phyloP scores from a whole-genome alignment of 92 coral and sea anemone species.

The Zoanthus sansibaricus region DNA sequence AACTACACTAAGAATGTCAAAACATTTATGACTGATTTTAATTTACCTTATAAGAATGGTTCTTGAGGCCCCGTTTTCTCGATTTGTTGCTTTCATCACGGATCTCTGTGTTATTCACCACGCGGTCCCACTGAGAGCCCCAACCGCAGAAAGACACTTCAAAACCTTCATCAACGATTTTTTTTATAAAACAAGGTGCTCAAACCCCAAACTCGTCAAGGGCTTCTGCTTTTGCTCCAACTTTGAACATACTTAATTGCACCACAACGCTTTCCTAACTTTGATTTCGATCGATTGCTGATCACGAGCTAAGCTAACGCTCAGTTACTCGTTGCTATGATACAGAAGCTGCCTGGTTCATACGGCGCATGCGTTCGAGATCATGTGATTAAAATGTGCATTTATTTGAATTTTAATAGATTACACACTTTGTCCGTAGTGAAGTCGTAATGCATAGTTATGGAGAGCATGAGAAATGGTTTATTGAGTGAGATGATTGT shows the following conservation, averaged over 20 bases:
- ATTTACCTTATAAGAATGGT: not conserved
- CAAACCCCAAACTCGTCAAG: not conserved
- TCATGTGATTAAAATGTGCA: too few species aligned
- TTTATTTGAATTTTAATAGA: too few species aligned
- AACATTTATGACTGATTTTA: not conserved
- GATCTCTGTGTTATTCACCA: not conserved
- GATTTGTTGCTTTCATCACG: not conserved
- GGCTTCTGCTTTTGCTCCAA: not conserved
- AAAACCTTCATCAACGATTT: not conserved
- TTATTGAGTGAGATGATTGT: too few species aligned
- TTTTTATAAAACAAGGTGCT: not conserved
- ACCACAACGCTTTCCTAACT: not conserved
- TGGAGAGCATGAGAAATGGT: too few species aligned
- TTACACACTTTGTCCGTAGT: too few species aligned
- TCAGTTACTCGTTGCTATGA: not conserved
- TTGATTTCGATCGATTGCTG: not conserved
- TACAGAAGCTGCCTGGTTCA: not conserved
- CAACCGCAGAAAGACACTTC: not conserved
- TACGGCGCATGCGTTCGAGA: not conserved
- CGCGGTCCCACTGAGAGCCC: not conserved
- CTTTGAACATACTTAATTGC: not conserved
- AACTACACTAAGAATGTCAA: not conserved
- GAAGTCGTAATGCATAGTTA: not conserved
- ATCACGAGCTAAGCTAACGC: not conserved
- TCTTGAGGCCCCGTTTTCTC: not conserved